Percentiles rank a stretch among this genome's conserved stretches.
phyloP scores from a whole-genome alignment of 2,888 invertebrate genomes.

The Creontiades dilutus region DNA sequence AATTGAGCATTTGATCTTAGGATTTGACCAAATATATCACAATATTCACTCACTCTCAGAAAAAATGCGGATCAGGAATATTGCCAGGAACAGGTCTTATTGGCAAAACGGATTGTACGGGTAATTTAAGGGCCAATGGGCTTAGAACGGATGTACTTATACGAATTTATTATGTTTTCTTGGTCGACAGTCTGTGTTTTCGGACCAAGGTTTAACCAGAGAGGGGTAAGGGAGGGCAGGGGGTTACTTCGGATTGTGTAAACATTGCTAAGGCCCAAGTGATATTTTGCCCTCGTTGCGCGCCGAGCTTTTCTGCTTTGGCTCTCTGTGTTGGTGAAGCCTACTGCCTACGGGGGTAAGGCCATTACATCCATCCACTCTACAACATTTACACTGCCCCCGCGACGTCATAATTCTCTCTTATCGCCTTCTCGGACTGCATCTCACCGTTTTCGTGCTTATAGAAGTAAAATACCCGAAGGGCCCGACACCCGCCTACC shows the following conservation, averaged over 20 bases:
- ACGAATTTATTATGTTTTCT: constrained; percentile 28
- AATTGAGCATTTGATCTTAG: too few species aligned
- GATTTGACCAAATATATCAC: too few species aligned
- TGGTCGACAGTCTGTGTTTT: not conserved
- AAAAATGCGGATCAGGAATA: too few species aligned
- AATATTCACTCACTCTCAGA: too few species aligned
- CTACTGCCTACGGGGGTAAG: not conserved
- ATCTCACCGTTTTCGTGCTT: constrained; percentile 18
- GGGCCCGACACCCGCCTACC: not conserved
- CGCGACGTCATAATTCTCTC: constrained; percentile 56
- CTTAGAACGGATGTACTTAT: not conserved
- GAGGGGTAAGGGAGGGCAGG: not conserved
- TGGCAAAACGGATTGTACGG: not conserved
- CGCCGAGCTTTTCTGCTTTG: not conserved
- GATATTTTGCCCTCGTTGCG: constrained; percentile 24
- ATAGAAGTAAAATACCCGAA: constrained; percentile 30
- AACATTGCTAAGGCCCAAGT: constrained; percentile 35
- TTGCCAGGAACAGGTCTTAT: not conserved
- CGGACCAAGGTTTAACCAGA: not conserved
- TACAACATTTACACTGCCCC: constrained; percentile 64
- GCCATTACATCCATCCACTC: constrained; percentile 65
- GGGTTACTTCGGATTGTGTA: constrained; percentile 30
- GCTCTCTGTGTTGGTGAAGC: constrained; percentile 33
- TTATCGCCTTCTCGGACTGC: constrained; percentile 49
- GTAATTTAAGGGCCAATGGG: not conserved